phyloP scores from a whole-genome alignment of 1,140 invertebrate species.

The Oryzaephilus surinamensis region DNA sequence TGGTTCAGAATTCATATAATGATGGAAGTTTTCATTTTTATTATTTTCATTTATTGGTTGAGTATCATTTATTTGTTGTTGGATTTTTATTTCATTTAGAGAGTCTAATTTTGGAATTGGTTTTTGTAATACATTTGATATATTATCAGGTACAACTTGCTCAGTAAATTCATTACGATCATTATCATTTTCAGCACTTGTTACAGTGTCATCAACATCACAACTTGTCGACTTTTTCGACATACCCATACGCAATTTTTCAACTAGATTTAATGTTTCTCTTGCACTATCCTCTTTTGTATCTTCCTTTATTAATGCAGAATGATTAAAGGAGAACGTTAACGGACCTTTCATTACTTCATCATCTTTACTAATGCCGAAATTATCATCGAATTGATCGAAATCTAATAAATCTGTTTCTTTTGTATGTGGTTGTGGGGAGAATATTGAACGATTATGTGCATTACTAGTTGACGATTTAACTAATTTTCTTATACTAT shows the following conservation, averaged over 20 bases:
- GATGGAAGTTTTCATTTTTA: slow-evolving; percentile 10
- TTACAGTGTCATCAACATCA: slow-evolving; percentile 31
- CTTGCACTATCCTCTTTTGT: slow-evolving; percentile 64
- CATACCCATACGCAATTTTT: slow-evolving; percentile 59
- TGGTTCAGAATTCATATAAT: slow-evolving; percentile 15
- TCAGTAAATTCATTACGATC: slow-evolving; percentile 23
- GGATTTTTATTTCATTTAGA: too few relatives aligned
- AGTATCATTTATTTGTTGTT: slow-evolving; percentile 11
- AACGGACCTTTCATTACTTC: slow-evolving; percentile 47
- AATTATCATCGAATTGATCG: slow-evolving; percentile 53
- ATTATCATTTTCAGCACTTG: slow-evolving; percentile 22
- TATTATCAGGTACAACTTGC: slow-evolving; percentile 25
- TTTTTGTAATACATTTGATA: slow-evolving; percentile 3
- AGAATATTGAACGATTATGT: slow-evolving; percentile 51
- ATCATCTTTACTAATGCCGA: slow-evolving; percentile 50
- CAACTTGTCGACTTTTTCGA: slow-evolving; percentile 47
- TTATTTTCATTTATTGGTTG: slow-evolving; percentile 5
- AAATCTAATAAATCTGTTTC: slow-evolving; percentile 57
- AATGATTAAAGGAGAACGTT: slow-evolving; percentile 50
- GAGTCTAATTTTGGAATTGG: slow-evolving; percentile 10
- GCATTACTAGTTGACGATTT: slow-evolving; percentile 15
- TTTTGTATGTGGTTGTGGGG: slow-evolving; percentile 51
- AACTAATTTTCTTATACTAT: slow-evolving; percentile 6
- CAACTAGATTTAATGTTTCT: slow-evolving; percentile 67
- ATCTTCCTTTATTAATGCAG: slow-evolving; percentile 62